These are phyloP conservation scores for Ditula angustiorana DNA, from an alignment of 2,888 invertebrate species.

Conservation along the genomic window DNA sequence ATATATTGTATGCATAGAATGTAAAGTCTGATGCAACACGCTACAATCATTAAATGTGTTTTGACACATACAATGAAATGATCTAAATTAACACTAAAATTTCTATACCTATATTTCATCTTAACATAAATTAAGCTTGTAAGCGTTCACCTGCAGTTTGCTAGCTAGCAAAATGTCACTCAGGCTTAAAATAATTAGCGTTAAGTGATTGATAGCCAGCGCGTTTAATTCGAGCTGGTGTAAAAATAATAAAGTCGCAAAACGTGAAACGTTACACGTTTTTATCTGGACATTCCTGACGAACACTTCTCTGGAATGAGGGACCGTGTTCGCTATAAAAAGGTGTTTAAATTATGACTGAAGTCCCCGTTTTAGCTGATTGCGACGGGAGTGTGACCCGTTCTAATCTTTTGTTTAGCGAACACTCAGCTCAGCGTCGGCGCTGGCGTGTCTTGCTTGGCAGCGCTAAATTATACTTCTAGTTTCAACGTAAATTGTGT, in stretches of 20 bases:
- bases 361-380: slow-evolving; percentile 65
- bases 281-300: slow-evolving; percentile 24
- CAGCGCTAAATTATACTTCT: slow-evolving; percentile 30
- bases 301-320: slow-evolving; percentile 24
- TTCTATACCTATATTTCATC: slow-evolving; percentile 10
- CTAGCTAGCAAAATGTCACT: slow-evolving; percentile 22
- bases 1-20: too few relatives aligned
- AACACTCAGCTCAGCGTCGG: slow-evolving; percentile 25
- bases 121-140: slow-evolving; percentile 22
- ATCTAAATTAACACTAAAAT: too few relatives aligned
- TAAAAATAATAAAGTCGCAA: slow-evolving; percentile 3
- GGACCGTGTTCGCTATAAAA: slow-evolving; percentile 42
- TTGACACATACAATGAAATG: too few relatives aligned
- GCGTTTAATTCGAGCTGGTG: neutral
- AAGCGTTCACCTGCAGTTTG: slow-evolving; percentile 15
- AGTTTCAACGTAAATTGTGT: slow-evolving; percentile 13
- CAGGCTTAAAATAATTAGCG: slow-evolving; percentile 23
- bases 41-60: too few relatives aligned
- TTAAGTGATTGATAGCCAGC: slow-evolving; percentile 28
- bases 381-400: slow-evolving; percentile 57
- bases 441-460: slow-evolving; percentile 20
- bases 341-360: slow-evolving; percentile 55
- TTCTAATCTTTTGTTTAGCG: slow-evolving; percentile 51
- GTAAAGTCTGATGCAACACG: too few relatives aligned
- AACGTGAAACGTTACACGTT: slow-evolving; percentile 4